Evolutionary conservation across 2,113 vertebrate genomes (phyloP).

Genomic region (Nycticorax nycticorax): DNA sequence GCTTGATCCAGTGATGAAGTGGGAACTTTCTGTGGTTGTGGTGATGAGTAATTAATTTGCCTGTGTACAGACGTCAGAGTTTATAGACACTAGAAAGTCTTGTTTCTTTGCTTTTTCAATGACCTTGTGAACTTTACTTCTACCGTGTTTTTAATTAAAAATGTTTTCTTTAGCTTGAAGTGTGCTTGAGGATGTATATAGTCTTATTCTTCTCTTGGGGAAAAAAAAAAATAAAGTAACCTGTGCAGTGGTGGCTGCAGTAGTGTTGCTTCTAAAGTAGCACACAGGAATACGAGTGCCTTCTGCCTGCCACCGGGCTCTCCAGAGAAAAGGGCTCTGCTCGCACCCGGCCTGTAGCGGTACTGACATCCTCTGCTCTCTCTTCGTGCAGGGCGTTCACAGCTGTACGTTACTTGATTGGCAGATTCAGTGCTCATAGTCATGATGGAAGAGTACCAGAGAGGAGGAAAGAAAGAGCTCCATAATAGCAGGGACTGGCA

Average conservation of each 20-base stretch:
- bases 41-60: conserved; percentile 26
- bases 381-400: background rate
- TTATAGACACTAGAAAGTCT: background rate
- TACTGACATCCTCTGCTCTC: background rate
- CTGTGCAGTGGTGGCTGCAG: background rate
- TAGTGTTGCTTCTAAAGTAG: background rate
- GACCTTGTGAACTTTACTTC: background rate
- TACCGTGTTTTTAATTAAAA: background rate
- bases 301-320: background rate
- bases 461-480: background rate
- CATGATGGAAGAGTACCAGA: background rate
- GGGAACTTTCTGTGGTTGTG: background rate
- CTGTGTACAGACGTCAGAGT: background rate
- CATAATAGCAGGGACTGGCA: background rate
- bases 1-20: background rate
- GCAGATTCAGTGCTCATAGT: background rate
- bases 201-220: background rate
- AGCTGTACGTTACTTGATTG: background rate
- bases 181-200: background rate
- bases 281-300: background rate
- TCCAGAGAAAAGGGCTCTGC: background rate
- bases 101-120: background rate
- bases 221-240: no score
- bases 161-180: background rate
- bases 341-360: background rate